Percentiles rank a stretch among this genome's conserved stretches.
These are phyloP conservation scores for Lasioglossum zephyrum DNA, from an alignment of 2,888 invertebrate species.

Conservation along the genomic window DNA sequence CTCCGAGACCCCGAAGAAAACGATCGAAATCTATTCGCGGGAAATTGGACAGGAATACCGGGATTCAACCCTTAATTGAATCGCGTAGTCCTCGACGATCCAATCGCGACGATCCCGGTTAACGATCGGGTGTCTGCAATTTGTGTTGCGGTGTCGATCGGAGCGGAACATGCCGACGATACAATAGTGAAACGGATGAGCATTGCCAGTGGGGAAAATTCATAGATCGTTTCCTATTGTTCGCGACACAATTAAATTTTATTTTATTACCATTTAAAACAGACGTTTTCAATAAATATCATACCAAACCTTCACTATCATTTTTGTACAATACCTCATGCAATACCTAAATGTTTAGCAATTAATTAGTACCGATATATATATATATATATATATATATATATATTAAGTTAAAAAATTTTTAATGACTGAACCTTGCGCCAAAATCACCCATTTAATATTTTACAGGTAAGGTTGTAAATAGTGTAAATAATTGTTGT, in stretches of 20 bases:
- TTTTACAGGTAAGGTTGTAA: no score
- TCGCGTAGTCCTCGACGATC: neutral
- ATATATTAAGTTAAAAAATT: no score
- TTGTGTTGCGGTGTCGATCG: constrained; percentile 6
- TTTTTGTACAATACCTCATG: no score
- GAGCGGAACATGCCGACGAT: neutral
- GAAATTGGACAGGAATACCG: neutral
- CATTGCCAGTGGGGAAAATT: neutral
- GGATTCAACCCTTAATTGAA: neutral
- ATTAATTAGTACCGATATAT: no score
- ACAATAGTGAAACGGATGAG: neutral
- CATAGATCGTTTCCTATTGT: neutral
- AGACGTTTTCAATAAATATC: no score
- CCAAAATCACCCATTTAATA: no score
- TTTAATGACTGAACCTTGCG: no score
- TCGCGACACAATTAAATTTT: neutral
- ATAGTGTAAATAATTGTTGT: no score
- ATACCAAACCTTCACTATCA: no score
- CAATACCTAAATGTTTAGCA: no score
- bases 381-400: no score
- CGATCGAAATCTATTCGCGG: neutral
- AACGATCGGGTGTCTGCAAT: neutral
- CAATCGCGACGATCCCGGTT: neutral
- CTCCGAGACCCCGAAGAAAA: neutral
- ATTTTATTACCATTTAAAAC: neutral